These are phyloP conservation scores for Epinotia ramella DNA, from an alignment of 2,888 invertebrate species.

Conservation along the genomic window DNA sequence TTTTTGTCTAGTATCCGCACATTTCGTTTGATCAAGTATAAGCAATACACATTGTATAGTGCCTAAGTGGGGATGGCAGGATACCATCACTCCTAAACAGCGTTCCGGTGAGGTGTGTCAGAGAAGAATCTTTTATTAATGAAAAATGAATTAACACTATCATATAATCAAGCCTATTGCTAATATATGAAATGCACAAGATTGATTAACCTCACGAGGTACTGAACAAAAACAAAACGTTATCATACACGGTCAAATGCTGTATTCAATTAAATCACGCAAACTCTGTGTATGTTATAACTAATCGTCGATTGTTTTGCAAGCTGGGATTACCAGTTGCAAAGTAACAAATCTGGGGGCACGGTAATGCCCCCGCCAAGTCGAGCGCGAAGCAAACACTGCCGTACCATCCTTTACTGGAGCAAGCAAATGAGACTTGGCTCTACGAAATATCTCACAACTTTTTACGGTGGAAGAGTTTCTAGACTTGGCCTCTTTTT, in stretches of 20 bases:
- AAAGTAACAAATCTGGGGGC: no score
- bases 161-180: no score
- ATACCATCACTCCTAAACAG: not conserved
- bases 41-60: no score
- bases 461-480: no score
- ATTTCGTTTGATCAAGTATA: no score
- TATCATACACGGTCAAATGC: conserved; percentile 7
- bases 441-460: no score
- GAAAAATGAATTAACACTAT: not conserved
- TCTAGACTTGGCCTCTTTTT: no score
- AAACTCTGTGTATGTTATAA: conserved; percentile 9
- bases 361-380: no score
- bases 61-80: not conserved
- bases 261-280: conserved; percentile 15
- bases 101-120: not conserved
- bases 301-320: conserved; percentile 6
- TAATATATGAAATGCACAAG: not conserved
- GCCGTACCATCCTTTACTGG: no score
- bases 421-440: no score
- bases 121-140: not conserved
- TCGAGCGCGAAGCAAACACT: no score
- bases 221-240: conserved; percentile 8
- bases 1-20: no score
- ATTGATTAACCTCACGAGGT: conserved; percentile 3
- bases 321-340: conserved; percentile 7